A percentile compares a stretch with the other conserved stretches of the same genome.
These are phyloP conservation scores for Fistularia commersonii DNA, from an alignment of 2,797 vertebrate species.

Conservation along the genomic window DNA sequence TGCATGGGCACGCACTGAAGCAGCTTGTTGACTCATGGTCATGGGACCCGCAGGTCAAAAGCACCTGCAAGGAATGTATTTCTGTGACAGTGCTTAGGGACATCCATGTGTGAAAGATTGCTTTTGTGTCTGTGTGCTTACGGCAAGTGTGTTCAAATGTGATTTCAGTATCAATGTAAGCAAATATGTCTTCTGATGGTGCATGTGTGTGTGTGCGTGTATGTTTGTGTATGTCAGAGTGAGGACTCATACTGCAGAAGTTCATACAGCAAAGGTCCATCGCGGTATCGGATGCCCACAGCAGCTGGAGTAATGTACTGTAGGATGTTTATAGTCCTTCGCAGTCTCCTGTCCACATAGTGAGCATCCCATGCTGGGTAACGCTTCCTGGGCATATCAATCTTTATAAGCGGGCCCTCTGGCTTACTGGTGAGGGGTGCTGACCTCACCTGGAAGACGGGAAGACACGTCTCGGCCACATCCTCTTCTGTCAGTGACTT, in stretches of 20 bases:
- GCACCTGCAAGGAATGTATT: conserved; percentile 36
- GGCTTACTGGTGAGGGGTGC: conserved; percentile 77
- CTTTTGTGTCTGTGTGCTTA: conserved; percentile 58
- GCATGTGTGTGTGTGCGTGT: conserved; percentile 28
- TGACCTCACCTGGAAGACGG: conserved; percentile 98
- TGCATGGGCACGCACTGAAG: conserved; percentile 43
- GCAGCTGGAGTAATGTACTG: conserved; percentile 95
- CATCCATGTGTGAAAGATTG: conserved; percentile 35
- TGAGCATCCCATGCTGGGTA: conserved; percentile 99
- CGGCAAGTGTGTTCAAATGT: conserved; percentile 35
- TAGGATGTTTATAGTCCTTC: conserved; percentile 98
- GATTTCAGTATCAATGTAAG: conserved; percentile 27
- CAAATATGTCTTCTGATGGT: conserved; percentile 27
- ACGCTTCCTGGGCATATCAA: conserved; percentile 98
- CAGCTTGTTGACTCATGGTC: conserved; percentile 57
- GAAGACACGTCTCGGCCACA: conserved; percentile 90
- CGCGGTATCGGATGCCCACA: conserved; percentile 95
- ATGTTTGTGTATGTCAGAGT: conserved; percentile 78
- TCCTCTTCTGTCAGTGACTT: conserved; percentile 74
- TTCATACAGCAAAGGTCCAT: conserved; percentile 95
- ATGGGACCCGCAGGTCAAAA: conserved; percentile 37
- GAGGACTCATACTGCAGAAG: conserved; percentile 98
- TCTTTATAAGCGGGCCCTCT: conserved; percentile 97
- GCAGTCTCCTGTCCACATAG: conserved; percentile 96
- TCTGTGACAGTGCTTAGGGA: conserved; percentile 10